A percentile compares a stretch with the other conserved stretches of the same genome.
phyloP scores from a whole-genome alignment of 2,888 invertebrate species.

The Protodeltote pygarga region DNA sequence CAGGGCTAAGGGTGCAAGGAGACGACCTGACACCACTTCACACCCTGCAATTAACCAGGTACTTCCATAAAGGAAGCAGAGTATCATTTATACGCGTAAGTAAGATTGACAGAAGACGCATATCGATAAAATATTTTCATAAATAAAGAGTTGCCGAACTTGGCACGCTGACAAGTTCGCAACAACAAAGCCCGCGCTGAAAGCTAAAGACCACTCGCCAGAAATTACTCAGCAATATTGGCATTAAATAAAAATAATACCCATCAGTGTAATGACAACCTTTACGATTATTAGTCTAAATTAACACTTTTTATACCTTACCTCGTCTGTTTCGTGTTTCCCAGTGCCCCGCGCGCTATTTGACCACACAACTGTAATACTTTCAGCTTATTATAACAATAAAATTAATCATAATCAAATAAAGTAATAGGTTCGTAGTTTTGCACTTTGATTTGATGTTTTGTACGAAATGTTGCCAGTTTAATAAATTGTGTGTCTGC shows the following conservation, averaged over 20 bases:
- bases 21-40: conserved; percentile 8
- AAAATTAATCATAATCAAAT: conserved; percentile 51
- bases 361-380: conserved; percentile 22
- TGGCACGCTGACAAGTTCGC: conserved; percentile 49
- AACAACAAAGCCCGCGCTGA: conserved; percentile 29
- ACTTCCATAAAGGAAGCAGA: conserved; percentile 7
- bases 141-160: conserved; percentile 23
- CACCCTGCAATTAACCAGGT: conserved; percentile 16
- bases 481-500: no score
- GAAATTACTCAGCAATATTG: conserved; percentile 66
- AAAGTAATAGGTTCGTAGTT: conserved; percentile 40
- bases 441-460: conserved; percentile 50
- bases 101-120: conserved; percentile 7
- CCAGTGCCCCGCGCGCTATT: conserved; percentile 24
- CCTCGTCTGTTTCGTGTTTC: conserved; percentile 26
- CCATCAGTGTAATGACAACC: conserved; percentile 35
- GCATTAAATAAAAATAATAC: conserved; percentile 61
- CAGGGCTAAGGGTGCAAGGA: conserved; percentile 19
- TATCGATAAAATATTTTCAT: conserved; percentile 28
- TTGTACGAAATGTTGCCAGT: conserved; percentile 32
- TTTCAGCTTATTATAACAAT: conserved; percentile 42
- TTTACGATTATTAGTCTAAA: conserved; percentile 13
- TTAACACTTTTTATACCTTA: conserved; percentile 28
- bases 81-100: conserved; percentile 21
- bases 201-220: conserved; percentile 24